Percentiles rank a stretch among this genome's conserved stretches.
phyloP scores from a whole-genome alignment of 2,113 vertebrate species.

The Notarius quadriscutis region DNA sequence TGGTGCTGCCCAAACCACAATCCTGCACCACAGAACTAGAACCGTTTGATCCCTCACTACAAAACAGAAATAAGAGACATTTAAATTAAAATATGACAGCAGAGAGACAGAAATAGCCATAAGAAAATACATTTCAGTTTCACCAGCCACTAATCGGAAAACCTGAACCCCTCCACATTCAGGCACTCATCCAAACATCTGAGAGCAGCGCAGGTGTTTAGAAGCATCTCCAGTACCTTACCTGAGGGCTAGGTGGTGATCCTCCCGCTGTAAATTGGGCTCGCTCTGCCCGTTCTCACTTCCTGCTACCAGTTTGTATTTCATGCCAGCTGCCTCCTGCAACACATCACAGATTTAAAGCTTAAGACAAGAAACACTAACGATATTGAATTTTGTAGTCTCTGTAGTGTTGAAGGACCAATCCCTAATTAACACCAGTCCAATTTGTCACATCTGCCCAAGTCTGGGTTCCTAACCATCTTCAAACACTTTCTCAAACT shows the following conservation, averaged over 20 bases:
- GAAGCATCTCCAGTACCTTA: conserved; percentile 56
- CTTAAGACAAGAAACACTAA: neutral
- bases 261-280: conserved; percentile 75
- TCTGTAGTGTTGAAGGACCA: neutral
- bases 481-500: neutral
- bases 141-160: neutral
- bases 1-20: conserved; percentile 50
- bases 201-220: neutral
- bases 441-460: neutral
- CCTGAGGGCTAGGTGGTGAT: conserved; percentile 79
- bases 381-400: neutral
- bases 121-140: neutral
- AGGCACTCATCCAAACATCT: neutral
- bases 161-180: neutral
- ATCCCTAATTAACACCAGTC: neutral
- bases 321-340: conserved; percentile 80
- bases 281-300: conserved; percentile 83
- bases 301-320: conserved; percentile 79
- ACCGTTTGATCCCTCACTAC: conserved; percentile 80
- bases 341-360: conserved; percentile 39
- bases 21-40: conserved; percentile 75
- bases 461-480: neutral
- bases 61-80: conserved; percentile 11
- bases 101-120: neutral
- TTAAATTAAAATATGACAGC: neutral